phyloP scores from a whole-genome alignment of 2,888 invertebrate species.

The Biston stratarius region DNA sequence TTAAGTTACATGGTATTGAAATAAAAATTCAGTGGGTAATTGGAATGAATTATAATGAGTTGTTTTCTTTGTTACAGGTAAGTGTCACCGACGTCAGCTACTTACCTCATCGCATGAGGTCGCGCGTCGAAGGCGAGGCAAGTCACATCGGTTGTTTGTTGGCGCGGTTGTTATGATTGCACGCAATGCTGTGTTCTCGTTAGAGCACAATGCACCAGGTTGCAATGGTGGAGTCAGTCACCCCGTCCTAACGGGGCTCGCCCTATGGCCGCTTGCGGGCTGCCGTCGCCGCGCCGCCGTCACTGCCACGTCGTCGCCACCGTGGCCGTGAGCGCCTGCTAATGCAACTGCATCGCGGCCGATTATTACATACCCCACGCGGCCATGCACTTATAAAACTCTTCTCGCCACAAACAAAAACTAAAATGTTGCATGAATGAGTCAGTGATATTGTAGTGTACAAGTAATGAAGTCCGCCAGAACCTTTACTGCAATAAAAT shows the following conservation, averaged over 20 bases:
- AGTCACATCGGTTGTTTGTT: constrained; percentile 65
- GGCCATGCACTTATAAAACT: constrained; percentile 2
- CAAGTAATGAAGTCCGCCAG: too few species aligned
- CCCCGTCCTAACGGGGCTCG: constrained; percentile 84
- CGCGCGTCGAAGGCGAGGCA: constrained; percentile 33
- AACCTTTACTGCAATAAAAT: constrained; percentile 39
- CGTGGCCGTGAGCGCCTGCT: constrained; percentile 41
- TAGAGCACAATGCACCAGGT: constrained; percentile 86
- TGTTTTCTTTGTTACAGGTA: constrained; percentile 73
- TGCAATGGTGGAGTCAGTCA: constrained; percentile 83
- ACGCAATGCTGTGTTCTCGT: constrained; percentile 82
- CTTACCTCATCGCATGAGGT: constrained; percentile 15
- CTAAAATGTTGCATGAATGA: too few species aligned
- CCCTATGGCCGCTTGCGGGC: constrained; percentile 75
- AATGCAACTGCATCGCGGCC: constrained; percentile 65
- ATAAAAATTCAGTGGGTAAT: constrained; percentile 12
- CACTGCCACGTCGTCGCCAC: constrained; percentile 69
- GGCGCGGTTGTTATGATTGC: constrained; percentile 73
- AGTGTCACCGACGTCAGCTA: constrained; percentile 51
- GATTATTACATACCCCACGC: constrained; percentile 11
- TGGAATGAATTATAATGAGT: constrained; percentile 13
- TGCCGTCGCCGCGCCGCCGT: constrained; percentile 75
- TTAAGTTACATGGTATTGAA: neutral
- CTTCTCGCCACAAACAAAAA: neutral
- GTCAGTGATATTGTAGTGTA: too few species aligned